These are phyloP conservation scores for Thamnophis elegans DNA, from an alignment of 2,797 vertebrate genomes.

Conservation along the genomic window DNA sequence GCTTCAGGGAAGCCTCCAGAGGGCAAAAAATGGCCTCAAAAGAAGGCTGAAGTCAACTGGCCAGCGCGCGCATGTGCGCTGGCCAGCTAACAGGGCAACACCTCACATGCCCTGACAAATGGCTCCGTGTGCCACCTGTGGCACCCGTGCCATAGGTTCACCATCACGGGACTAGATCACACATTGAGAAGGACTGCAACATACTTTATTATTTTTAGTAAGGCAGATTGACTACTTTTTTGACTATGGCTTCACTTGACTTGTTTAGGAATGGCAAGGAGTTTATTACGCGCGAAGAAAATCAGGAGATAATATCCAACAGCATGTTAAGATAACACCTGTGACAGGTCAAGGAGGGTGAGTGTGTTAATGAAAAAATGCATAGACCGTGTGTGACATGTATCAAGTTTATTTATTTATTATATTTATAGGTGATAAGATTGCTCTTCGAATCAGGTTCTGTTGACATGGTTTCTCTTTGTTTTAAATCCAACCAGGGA, in stretches of 20 bases:
- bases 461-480: neutral
- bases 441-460: neutral
- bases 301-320: conserved; percentile 90
- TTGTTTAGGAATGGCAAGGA: conserved; percentile 91
- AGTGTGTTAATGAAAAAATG: conserved; percentile 51
- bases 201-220: neutral
- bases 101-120: too few species aligned
- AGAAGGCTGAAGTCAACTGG: too few species aligned
- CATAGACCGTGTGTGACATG: neutral
- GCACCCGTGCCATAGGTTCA: too few species aligned
- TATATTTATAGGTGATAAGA: neutral
- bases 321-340: conserved; percentile 91
- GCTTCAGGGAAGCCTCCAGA: too few species aligned
- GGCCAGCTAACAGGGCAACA: too few species aligned
- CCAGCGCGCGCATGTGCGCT: too few species aligned
- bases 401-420: neutral
- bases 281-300: conserved; percentile 89
- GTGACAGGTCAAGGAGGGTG: conserved; percentile 94
- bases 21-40: too few species aligned
- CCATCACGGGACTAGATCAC: too few species aligned
- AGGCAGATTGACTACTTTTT: neutral
- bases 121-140: too few species aligned
- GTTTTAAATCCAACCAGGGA: neutral
- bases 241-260: conserved; percentile 44
- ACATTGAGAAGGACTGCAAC: neutral